Evolutionary conservation across 2,113 vertebrate species (phyloP), one percentile per base, ranked within the genome.

Genomic region (Promerops cafer): DNA sequence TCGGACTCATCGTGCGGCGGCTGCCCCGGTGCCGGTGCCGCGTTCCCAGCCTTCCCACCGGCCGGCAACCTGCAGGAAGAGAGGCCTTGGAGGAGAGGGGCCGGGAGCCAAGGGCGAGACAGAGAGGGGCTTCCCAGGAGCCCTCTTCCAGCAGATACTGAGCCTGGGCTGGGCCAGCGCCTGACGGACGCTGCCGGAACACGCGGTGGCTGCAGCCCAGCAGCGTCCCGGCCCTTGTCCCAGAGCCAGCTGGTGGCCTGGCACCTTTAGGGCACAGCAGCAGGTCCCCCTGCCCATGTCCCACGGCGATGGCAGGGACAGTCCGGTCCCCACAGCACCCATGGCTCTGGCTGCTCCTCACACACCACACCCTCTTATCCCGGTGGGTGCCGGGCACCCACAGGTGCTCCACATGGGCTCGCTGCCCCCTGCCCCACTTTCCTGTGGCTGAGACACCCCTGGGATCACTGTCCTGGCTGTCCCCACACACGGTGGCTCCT

Each of bases 1-100:
- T 98, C 98, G 8, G 97, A 91, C 53, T 98, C 98, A 87, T 99
- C 99, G 3, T 98, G 98, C 5, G 98, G 99, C 1, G 98, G 98
- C 97, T 98, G 98, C 97, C 99, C 98, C 22, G 99, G 97, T 52
- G 92, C 97, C 0, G 98, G 98, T 6, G 99, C 98, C 44, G 98
- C 98, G 33, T 97, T 99, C 66, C 91, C 97, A 4, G 98, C 98
- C 97, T 99, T 99, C 96, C 98, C 98, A 26, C 98, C 98, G 79
- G 99, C 96, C 7, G 96, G 99, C 71, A 98, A 97, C 98, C 98
- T 98, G 98, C 47, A 61, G 82, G 93, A 37, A 97, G 91, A 96
- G 63, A 93, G n/a, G 26, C 33, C 50, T 70, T 79, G 77, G 82
- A 50, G 50, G 49, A 77, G 71, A 79, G 57, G 49, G 77, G 59